phyloP scores from a whole-genome alignment of 2,113 vertebrate species.

The Ammospiza caudacuta region DNA sequence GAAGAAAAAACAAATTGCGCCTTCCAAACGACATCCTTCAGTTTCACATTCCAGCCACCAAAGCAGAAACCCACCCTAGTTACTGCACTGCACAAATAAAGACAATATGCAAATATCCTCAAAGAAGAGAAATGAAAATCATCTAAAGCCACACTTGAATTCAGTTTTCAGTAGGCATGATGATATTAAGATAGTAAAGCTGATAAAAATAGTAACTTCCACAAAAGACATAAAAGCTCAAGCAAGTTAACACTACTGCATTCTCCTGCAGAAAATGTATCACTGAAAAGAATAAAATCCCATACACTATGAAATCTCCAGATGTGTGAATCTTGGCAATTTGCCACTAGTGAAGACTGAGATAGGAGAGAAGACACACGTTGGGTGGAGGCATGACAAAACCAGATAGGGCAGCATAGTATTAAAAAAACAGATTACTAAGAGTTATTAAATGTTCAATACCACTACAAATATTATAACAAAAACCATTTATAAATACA shows the following conservation, averaged over 20 bases:
- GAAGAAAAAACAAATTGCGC: not conserved
- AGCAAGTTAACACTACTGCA: not conserved
- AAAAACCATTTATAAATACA: not conserved
- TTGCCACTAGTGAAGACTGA: not conserved
- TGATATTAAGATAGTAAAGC: not conserved
- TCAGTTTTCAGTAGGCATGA: not conserved
- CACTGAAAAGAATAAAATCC: not conserved
- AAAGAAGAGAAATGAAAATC: not conserved
- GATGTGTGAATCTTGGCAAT: not conserved
- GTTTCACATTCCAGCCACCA: not conserved
- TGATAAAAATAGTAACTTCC: not conserved
- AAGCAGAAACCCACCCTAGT: not conserved
- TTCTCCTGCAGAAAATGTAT: not conserved
- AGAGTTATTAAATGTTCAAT: not conserved
- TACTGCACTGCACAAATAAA: not conserved
- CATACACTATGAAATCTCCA: not conserved
- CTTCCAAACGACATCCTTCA: not conserved
- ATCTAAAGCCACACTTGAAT: not conserved
- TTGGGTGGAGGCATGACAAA: not conserved
- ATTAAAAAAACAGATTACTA: not conserved
- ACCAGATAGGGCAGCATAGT: not conserved
- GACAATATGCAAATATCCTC: not conserved
- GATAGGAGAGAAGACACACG: not conserved
- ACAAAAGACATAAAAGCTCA: not conserved
- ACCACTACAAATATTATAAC: not conserved